Evolutionary conservation across 2,797 vertebrate species (phyloP).

Genomic region (Natrix natrix): DNA sequence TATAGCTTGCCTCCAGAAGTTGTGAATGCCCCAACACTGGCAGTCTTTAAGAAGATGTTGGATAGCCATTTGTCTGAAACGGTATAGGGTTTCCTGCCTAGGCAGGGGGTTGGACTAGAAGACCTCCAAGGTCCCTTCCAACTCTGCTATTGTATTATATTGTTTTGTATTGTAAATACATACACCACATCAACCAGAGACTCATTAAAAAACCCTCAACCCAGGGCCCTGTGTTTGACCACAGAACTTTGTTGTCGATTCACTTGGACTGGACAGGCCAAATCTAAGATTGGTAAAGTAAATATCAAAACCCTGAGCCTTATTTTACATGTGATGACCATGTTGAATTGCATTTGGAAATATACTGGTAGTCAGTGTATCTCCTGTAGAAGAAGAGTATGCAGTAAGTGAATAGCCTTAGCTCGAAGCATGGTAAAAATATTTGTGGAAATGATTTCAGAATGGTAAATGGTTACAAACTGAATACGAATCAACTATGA

Average conservation of each 20-base stretch:
- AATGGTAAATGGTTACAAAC: background rate
- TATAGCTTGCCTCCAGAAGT: too few species aligned
- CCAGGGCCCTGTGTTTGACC: background rate
- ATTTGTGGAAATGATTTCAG: background rate
- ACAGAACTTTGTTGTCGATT: background rate
- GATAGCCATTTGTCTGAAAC: too few species aligned
- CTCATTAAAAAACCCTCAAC: background rate
- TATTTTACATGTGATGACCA: background rate
- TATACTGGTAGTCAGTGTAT: background rate
- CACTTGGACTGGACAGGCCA: background rate
- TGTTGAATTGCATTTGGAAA: background rate
- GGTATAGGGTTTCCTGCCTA: too few species aligned
- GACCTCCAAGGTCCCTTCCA: too few species aligned
- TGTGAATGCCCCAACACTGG: too few species aligned
- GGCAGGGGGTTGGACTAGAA: too few species aligned
- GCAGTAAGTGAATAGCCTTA: background rate
- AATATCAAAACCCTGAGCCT: background rate
- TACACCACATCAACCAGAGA: background rate
- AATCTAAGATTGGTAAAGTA: background rate
- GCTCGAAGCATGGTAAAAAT: background rate
- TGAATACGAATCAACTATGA: background rate
- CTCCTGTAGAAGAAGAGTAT: background rate
- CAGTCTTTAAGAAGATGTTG: too few species aligned
- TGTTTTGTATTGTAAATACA: background rate
- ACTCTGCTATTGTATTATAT: too few species aligned